Evolutionary conservation across 2,797 vertebrate species (phyloP), one percentile per base, ranked within the genome.

Genomic region (Helarctos malayanus): DNA sequence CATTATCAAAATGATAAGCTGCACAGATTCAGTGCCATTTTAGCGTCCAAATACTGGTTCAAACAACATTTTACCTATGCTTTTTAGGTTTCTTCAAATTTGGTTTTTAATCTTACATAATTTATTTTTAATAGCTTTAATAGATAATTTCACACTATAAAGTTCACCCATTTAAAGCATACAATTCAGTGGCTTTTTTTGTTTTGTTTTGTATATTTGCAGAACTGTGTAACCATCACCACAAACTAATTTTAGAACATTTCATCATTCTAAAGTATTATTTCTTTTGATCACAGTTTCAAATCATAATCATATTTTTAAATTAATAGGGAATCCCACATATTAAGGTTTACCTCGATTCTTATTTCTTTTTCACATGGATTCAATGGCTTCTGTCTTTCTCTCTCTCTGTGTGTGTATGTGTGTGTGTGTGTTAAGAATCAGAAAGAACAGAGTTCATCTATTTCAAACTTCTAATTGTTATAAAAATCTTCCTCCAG

Each of bases 1-100:
- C 21, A 80, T 90, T 88, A 91, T 76, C 84, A 94, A 86, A 96
- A 92, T 73, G 54, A 87, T 71, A 63, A 88, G 65, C 32, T 80
- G 9, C 10, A 69, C 13, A 47, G 61, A 73, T 15, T 75, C 85
- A 84, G 41, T 93, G 76, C 91, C 61, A 19, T 76, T 97, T 80
- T 68, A 16, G 18, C 76, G 47, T 89, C 41, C 56, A 97, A 95
- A 93, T 59, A 83, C 13, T 83, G 29, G 84, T 89, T 19, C 38
- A 82, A 93, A 92, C 19, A 61, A 71, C 16, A 84, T 35, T 85
- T 52, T 29, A 15, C 18, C 85, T 85, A 21, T 87, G 47, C 19
- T 79, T 85, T 93, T 82, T 81, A 83, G 19, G 4, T 49, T 97
- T 63, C 16, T 83, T 85, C 93, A 81, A 35, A 35, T 84, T 85